Base-by-base conservation (phyloP, 2,888 invertebrate species). In the Limnephilus rhombicus region DNA sequence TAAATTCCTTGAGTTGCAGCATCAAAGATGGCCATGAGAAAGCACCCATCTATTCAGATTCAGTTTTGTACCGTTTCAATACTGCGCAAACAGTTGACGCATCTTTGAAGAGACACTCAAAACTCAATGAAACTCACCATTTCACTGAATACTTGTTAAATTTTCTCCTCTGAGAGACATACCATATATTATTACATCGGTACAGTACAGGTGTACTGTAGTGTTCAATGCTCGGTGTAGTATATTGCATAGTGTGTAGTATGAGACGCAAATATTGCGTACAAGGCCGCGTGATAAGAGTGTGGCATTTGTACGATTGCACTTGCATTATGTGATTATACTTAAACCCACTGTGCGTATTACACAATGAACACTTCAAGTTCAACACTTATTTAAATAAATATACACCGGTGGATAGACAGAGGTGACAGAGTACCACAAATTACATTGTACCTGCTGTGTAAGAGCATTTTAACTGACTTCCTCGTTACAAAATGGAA, bases 231-330 rank as follows among this genome's bases (percentile, higher is more conserved):
- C 68, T 68, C 68, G 53, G 53, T n/a, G 24, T 68, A 24, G n/a
- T 68, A 68, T 68, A 68, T 24, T 9, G 68, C 9, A 24, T 24
- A 68, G 68, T 68, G 24, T 18, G 18, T 24, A 2, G 24, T 24
- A 82, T 15, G 41, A 86, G 86, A 18, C 41, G 86, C 49, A 29
- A 29, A 88, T 29, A 88, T 34, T 88, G 88, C 88, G 88, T 88
- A 37, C 31, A 88, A 88, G 88, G 88, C 31, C 53, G 53, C 24
- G 31, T 31, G 88, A 88, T 88, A 88, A 88, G 53, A 88, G 88
- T 49, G n/a, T 29, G 68, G 31, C 82, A 82, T 34, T 82, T 82
- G 31, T 82, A 82, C 34, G 82, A 82, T 82, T 82, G 82, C 82
- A 34, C 82, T 34, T 82, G 82, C 82, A 82, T 82, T 82, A 82